phyloP scores from a whole-genome alignment of 1,140 invertebrate genomes.

The Euwallacea fornicatus region DNA sequence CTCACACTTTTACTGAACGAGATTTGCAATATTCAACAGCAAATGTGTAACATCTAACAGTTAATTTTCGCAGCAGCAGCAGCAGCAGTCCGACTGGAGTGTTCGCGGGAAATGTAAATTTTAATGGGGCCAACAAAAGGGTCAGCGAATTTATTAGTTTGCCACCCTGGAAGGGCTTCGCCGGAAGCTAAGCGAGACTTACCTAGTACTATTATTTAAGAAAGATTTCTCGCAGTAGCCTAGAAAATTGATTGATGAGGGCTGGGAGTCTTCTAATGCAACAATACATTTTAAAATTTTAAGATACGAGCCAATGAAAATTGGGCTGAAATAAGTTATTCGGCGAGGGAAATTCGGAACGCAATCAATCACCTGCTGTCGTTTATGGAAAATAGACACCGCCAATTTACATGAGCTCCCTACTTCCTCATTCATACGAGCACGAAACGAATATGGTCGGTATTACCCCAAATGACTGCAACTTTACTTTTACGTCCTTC shows the following conservation, averaged over 20 bases:
- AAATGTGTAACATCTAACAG: slow-evolving; percentile 1
- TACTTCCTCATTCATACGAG: slow-evolving; percentile 29
- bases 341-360: neutral
- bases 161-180: too few species aligned
- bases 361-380: slow-evolving; percentile 28
- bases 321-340: slow-evolving; percentile 4
- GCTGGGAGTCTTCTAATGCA: too few species aligned
- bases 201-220: too few species aligned
- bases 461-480: slow-evolving; percentile 34
- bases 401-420: slow-evolving; percentile 21
- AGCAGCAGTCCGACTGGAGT: neutral
- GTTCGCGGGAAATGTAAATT: slow-evolving; percentile 1
- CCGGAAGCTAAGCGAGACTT: too few species aligned
- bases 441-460: slow-evolving; percentile 33
- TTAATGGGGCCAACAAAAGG: neutral
- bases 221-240: too few species aligned
- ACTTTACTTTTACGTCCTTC: slow-evolving; percentile 35
- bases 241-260: too few species aligned
- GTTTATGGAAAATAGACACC: slow-evolving; percentile 33
- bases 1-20: slow-evolving; percentile 10
- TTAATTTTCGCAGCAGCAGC: too few species aligned
- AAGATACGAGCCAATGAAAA: neutral
- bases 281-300: too few species aligned
- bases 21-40: slow-evolving; percentile 5
- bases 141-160: neutral